phyloP scores from a whole-genome alignment of 2,888 invertebrate genomes.

The Clostera curtula region DNA sequence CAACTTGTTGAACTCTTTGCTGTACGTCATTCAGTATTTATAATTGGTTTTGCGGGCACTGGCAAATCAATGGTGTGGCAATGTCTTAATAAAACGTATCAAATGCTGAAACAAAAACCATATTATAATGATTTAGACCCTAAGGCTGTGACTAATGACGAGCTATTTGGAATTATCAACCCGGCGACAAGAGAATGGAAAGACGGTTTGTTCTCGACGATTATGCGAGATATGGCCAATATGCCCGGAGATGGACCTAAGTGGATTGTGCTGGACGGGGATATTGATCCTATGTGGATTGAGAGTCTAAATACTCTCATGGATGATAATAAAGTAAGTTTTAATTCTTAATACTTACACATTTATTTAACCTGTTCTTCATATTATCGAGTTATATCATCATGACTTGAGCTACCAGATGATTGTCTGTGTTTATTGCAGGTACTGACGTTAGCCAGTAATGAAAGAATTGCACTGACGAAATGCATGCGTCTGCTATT shows the following conservation, averaged over 20 bases:
- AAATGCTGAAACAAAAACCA: constrained; percentile 87
- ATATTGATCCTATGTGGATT: constrained; percentile 99
- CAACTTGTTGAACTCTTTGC: constrained; percentile 94
- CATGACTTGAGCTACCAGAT: too few relatives aligned
- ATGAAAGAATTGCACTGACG: constrained; percentile 94
- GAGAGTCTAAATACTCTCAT: constrained; percentile 96
- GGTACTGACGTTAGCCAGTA: constrained; percentile 93
- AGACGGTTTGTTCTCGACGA: constrained; percentile 90
- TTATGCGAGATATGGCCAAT: constrained; percentile 96
- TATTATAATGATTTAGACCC: constrained; percentile 94
- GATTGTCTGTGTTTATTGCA: too few relatives aligned
- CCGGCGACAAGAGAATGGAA: constrained; percentile 96
- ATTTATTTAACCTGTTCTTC: too few relatives aligned
- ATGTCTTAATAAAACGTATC: constrained; percentile 88
- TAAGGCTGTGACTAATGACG: constrained; percentile 96
- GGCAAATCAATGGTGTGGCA: constrained; percentile 97
- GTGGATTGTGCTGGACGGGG: constrained; percentile 97
- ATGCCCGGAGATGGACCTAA: constrained; percentile 89
- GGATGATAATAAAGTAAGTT: constrained; percentile 93
- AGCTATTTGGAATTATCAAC: constrained; percentile 95
- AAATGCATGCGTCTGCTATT: constrained; percentile 93
- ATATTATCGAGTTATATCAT: too few relatives aligned
- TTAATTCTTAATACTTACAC: constrained; percentile 1
- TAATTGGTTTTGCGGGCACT: constrained; percentile 89
- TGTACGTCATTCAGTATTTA: constrained; percentile 95